phyloP scores from a whole-genome alignment of 1,140 invertebrate species.

The Eufriesea mexicana region DNA sequence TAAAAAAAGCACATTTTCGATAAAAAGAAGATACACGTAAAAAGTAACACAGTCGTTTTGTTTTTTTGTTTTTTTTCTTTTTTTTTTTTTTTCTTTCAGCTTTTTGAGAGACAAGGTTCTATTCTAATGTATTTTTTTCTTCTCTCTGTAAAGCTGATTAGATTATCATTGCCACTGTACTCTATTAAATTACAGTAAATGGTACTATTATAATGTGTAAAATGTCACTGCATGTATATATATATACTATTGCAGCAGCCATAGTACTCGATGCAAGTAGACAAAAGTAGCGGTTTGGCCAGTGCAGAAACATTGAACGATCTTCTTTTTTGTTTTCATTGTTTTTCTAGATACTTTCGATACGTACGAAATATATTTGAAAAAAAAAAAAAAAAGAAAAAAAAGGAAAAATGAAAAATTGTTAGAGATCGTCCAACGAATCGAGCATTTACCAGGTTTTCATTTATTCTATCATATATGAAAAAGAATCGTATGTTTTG shows the following conservation, averaged over 20 bases:
- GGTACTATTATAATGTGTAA: conserved; percentile 64
- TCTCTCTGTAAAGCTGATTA: conserved; percentile 30
- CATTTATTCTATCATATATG: conserved; percentile 53
- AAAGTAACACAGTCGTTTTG: conserved; percentile 46
- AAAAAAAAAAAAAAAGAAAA: conserved; percentile 5
- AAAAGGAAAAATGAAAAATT: not conserved
- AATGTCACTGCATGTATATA: conserved; percentile 52
- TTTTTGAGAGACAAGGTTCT: not conserved
- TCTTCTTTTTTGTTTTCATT: not conserved
- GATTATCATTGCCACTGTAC: conserved; percentile 39
- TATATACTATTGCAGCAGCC: conserved; percentile 52
- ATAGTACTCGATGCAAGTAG: conserved; percentile 60
- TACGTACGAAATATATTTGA: conserved; percentile 47
- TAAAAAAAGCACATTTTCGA: conserved; percentile 41
- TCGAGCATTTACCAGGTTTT: conserved; percentile 28
- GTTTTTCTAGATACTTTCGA: conserved; percentile 9
- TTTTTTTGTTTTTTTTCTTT: not conserved
- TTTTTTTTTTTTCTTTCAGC: not conserved
- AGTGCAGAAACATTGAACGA: conserved; percentile 43
- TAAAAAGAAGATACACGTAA: conserved; percentile 33
- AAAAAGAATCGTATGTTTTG: conserved; percentile 74
- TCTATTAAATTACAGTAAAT: conserved; percentile 66
- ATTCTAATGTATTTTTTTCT: conserved; percentile 7
- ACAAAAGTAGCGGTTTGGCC: conserved; percentile 52
- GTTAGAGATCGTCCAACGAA: conserved; percentile 28